A percentile compares a stretch with the other conserved stretches of the same genome.
phyloP scores from a whole-genome alignment of 2,113 vertebrate genomes.

The Dipodomys spectabilis region DNA sequence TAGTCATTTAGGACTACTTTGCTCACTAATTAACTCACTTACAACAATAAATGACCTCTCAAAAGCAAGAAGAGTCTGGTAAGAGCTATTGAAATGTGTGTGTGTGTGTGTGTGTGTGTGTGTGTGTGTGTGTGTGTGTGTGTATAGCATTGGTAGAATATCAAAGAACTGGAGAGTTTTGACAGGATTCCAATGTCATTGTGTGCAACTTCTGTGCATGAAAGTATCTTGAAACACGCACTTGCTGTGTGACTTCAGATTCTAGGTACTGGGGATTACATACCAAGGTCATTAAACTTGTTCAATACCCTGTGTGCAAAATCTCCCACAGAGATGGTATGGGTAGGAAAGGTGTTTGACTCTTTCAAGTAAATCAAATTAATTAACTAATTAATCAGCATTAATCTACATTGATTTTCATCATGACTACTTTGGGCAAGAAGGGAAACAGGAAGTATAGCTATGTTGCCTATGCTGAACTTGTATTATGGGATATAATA shows the following conservation, averaged over 20 bases:
- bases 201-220: not conserved
- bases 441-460: not conserved
- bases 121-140: not conserved
- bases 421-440: not conserved
- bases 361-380: not conserved
- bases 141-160: slow-evolving; percentile 15
- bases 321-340: not conserved
- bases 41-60: slow-evolving; percentile 74
- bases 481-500: not conserved
- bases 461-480: not conserved
- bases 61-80: slow-evolving; percentile 67
- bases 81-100: slow-evolving; percentile 24
- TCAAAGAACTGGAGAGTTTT: slow-evolving; percentile 7
- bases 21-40: slow-evolving; percentile 78
- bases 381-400: not conserved
- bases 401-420: not conserved
- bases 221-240: slow-evolving; percentile 6
- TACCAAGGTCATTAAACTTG: not conserved
- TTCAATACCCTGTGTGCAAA: not conserved
- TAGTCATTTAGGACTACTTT: slow-evolving; percentile 79
- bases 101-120: not conserved
- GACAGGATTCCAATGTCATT: not conserved
- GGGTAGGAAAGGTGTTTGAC: not conserved
- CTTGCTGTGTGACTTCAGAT: not conserved
- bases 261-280: not conserved